Base-by-base conservation (phyloP, 2,113 vertebrate genomes). In the Callipepla squamata region DNA sequence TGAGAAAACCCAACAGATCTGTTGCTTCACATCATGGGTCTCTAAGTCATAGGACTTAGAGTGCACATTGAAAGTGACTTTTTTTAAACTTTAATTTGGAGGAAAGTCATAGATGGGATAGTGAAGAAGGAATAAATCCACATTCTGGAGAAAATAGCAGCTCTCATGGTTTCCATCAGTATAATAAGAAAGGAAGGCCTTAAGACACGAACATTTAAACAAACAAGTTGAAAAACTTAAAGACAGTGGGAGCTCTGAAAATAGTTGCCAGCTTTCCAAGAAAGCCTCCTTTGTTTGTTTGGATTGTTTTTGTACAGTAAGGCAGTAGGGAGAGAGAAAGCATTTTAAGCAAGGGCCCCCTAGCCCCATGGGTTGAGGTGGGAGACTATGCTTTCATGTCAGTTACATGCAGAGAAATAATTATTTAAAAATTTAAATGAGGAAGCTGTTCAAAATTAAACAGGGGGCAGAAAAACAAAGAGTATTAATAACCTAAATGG, bases 71-170 rank as follows among this genome's bases (percentile, higher is more conserved):
- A 42, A 92, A 81, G 13, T 58, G 91, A 90, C 82, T 92, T 84
- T 18, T 58, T 59, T 86, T 77, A 66, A 80, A 36, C 55, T 86
- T 93, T 66, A 73, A 90, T 75, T 69, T 73, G 85, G 84, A 90
- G 32, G 36, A 51, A 91, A 88, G 30, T 69, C 63, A 48, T 92
- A 62, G 45, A 11, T 93, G 61, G 30, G n/a, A 32, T 51, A 94
- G 40, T 66, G 58, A 78, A 90, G 85, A 94, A 93, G 93, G 70
- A 95, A 89, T 90, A 95, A 94, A 94, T 92, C 70, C 77, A 44
- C 74, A 90, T 90, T 90, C 83, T 94, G 91, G 83, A 94, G 92
- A 89, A 87, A 93, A 89, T 53, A 87, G 32, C 32, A 82, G 21
- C 51, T 94, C 21, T 96, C 67, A 55, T 44, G 45, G 72, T 82